Percentiles rank a stretch among this genome's conserved stretches.
Conservation (phyloP, 1,140 invertebrate species). For the Calephelis nemesis region DNA sequence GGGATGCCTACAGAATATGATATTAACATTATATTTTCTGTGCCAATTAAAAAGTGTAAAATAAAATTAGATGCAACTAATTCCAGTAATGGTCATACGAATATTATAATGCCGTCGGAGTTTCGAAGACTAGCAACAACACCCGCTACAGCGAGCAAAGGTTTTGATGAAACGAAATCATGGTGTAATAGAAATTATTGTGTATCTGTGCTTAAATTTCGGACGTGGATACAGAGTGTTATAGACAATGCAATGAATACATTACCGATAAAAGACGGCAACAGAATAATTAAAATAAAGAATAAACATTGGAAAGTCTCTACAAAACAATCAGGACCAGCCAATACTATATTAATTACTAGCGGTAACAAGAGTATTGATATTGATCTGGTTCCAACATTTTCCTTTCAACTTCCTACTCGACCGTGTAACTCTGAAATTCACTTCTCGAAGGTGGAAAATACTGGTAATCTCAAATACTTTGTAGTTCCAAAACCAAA, state of each 20-base stretch:
- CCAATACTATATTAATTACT: slow-evolving; percentile 44
- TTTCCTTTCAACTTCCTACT: slow-evolving; percentile 44
- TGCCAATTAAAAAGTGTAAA: slow-evolving; percentile 44
- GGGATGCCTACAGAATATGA: slow-evolving; percentile 49
- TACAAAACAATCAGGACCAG: slow-evolving; percentile 45
- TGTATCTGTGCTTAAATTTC: slow-evolving; percentile 41
- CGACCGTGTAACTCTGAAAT: slow-evolving; percentile 35
- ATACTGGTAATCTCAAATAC: slow-evolving; percentile 34
- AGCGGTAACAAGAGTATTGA: slow-evolving; percentile 41
- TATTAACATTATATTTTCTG: slow-evolving; percentile 44
- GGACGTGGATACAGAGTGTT: slow-evolving; percentile 50
- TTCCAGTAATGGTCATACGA: slow-evolving; percentile 35
- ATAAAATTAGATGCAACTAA: slow-evolving; percentile 40
- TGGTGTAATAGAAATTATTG: slow-evolving; percentile 44
- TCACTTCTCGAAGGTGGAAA: slow-evolving; percentile 35
- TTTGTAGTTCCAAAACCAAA: slow-evolving; percentile 53
- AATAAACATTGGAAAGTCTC: slow-evolving; percentile 34
- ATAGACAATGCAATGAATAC: slow-evolving; percentile 39
- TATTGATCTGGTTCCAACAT: slow-evolving; percentile 49
- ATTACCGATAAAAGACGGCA: slow-evolving; percentile 33
- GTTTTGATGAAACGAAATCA: slow-evolving; percentile 41
- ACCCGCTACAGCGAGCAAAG: slow-evolving; percentile 35
- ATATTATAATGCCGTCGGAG: slow-evolving; percentile 46
- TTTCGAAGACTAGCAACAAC: slow-evolving; percentile 44
- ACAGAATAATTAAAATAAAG: slow-evolving; percentile 37